Percentiles rank a stretch among this genome's conserved stretches.
These are phyloP conservation scores for Emmelina monodactyla DNA, from an alignment of 2,888 invertebrate genomes.

Conservation along the genomic window DNA sequence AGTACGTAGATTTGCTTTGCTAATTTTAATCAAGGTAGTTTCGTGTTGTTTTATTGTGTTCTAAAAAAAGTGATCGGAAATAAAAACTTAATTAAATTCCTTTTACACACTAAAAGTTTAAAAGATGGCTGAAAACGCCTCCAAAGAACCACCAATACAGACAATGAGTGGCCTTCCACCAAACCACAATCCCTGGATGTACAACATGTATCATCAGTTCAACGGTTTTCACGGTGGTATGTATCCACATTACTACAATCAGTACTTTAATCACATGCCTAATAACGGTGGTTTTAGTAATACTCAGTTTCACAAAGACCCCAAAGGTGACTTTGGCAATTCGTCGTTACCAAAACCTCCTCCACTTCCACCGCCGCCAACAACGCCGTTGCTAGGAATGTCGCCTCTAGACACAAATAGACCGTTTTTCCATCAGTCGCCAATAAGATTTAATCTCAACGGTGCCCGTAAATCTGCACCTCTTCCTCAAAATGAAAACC, in stretches of 20 bases:
- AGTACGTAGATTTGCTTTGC: too few species aligned
- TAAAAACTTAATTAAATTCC: too few species aligned
- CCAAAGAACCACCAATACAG: constrained; percentile 54
- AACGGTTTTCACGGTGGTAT: constrained; percentile 48
- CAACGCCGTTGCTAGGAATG: constrained; percentile 46
- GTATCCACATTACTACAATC: constrained; percentile 59
- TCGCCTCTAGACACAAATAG: constrained; percentile 48
- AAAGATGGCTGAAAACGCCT: constrained; percentile 50
- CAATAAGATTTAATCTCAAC: constrained; percentile 57
- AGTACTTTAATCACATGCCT: constrained; percentile 53
- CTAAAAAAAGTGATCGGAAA: too few species aligned
- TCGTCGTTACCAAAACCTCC: constrained; percentile 41
- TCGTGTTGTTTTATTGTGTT: neutral
- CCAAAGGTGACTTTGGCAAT: constrained; percentile 30
- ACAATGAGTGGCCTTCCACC: constrained; percentile 50
- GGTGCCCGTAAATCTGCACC: constrained; percentile 44
- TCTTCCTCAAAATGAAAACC: constrained; percentile 45
- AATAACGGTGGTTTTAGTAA: constrained; percentile 33
- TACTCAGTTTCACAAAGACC: constrained; percentile 36
- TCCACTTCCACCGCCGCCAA: constrained; percentile 36
- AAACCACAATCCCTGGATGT: constrained; percentile 53
- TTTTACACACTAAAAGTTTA: too few species aligned
- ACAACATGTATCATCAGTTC: constrained; percentile 39
- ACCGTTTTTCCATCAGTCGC: constrained; percentile 49
- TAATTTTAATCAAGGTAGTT: too few species aligned